phyloP scores from a whole-genome alignment of 2,888 invertebrate genomes.

The Sminthurinus aureus region DNA sequence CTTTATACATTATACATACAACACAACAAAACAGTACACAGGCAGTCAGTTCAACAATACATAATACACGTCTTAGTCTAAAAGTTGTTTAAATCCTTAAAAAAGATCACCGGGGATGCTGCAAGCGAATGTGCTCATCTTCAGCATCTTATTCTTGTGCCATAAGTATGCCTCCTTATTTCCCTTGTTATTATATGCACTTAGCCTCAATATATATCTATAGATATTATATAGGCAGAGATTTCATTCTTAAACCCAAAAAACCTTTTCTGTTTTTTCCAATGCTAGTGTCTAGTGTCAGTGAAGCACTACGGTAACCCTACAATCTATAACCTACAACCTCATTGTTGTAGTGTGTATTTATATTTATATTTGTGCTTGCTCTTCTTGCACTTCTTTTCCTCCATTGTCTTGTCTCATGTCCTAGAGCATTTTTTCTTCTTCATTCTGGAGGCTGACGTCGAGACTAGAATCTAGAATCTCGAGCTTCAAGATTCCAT shows the following conservation, averaged over 20 bases:
- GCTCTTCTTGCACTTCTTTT: not conserved
- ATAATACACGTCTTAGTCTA: not conserved
- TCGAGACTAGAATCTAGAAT: too few relatives aligned
- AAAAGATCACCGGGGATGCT: conserved; percentile 36
- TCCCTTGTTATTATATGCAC: not conserved
- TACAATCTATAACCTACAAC: not conserved
- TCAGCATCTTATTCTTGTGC: not conserved
- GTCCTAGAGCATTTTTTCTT: not conserved
- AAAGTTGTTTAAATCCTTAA: not conserved
- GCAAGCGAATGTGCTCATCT: not conserved
- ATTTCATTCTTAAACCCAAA: not conserved
- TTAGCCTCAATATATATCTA: not conserved
- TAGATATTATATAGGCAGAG: not conserved
- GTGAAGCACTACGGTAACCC: too few relatives aligned
- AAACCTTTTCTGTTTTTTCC: not conserved
- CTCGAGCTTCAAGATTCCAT: too few relatives aligned
- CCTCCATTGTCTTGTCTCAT: not conserved
- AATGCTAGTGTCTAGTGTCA: too few relatives aligned
- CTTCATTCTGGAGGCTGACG: not conserved
- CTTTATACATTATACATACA: too few relatives aligned
- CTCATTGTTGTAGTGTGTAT: not conserved
- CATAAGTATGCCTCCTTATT: not conserved
- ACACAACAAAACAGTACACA: too few relatives aligned
- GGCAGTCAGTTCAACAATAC: not conserved
- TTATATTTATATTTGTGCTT: not conserved